Base-by-base conservation (phyloP, 2,888 invertebrate species). In the Diploptera punctata region DNA sequence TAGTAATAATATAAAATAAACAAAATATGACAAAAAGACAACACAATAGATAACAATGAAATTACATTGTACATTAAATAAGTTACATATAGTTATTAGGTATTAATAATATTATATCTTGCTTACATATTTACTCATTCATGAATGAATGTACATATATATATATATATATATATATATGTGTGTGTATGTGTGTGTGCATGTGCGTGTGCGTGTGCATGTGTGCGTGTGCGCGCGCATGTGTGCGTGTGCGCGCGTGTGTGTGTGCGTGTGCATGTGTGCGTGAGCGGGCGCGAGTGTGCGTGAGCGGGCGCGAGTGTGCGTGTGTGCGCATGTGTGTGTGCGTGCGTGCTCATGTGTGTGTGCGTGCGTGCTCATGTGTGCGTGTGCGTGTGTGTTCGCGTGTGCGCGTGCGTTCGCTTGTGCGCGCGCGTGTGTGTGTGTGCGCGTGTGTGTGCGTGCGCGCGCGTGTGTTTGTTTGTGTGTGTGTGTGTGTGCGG, bases 251-350 rank as follows among this genome's bases (percentile, higher is more conserved):
- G n/a, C n/a, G 49, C n/a, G 49, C 19, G 49, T 49, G n/a, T n/a
- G n/a, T 49, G n/a, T 49, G 49, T 49, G 49, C n/a, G n/a, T 49
- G 49, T 49, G 49, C n/a, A 18, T 49, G 49, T 49, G n/a, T 49
- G 49, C n/a, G n/a, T n/a, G n/a, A n/a, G n/a, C n/a, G n/a, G n/a
- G n/a, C n/a, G n/a, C n/a, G n/a, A n/a, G n/a, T n/a, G n/a, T 49
- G 49, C n/a, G 49, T 13, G 49, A 13, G n/a, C n/a, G n/a, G 7
- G n/a, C n/a, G 49, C n/a, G n/a, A 13, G 49, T 49, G n/a, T 49
- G 49, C n/a, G 49, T 49, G 49, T 49, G n/a, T 49, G 54, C 21
- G 16, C 21, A 24, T 54, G 16, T 54, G 54, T 54, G 16, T 54
- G 54, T 54, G 16, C 21, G 54, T 13, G n/a, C n/a, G 7, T 13